A percentile compares a stretch with the other conserved stretches of the same genome.
Evolutionary conservation across 1,140 invertebrate genomes (phyloP).

Genomic region (Popillia japonica): DNA sequence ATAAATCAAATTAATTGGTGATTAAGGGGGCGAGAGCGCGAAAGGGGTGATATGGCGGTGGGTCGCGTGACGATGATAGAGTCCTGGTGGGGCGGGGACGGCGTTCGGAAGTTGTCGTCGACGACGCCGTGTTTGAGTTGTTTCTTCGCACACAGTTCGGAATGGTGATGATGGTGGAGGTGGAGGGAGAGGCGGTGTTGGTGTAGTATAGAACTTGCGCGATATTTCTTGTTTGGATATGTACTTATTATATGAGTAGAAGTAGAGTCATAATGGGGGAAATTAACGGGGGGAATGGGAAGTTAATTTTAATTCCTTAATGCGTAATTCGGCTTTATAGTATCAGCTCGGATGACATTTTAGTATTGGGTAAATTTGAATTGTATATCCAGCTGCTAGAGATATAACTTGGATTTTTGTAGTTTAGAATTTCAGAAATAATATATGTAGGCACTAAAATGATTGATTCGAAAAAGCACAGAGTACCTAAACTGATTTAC

Average conservation of each 20-base stretch:
- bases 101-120: slow-evolving; percentile 28
- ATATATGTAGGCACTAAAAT: no score
- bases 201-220: background rate
- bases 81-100: background rate
- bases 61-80: slow-evolving; percentile 17
- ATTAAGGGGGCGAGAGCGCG: slow-evolving; percentile 22
- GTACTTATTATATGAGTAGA: slow-evolving; percentile 1
- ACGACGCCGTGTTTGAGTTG: slow-evolving; percentile 21
- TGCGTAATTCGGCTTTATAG: no score
- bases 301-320: slow-evolving; percentile 2
- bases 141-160: background rate
- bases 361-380: no score
- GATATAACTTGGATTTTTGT: no score
- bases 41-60: background rate
- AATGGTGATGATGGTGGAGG: background rate
- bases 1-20: slow-evolving; percentile 33
- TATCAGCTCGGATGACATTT: no score
- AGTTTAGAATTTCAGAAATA: no score
- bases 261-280: background rate
- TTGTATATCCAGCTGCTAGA: no score
- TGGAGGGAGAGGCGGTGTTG: no score
- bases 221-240: slow-evolving; percentile 11
- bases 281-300: background rate
- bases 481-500: no score
- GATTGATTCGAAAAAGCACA: no score